Conservation (phyloP, 2,888 invertebrate genomes). For the Polyploca ridens region DNA sequence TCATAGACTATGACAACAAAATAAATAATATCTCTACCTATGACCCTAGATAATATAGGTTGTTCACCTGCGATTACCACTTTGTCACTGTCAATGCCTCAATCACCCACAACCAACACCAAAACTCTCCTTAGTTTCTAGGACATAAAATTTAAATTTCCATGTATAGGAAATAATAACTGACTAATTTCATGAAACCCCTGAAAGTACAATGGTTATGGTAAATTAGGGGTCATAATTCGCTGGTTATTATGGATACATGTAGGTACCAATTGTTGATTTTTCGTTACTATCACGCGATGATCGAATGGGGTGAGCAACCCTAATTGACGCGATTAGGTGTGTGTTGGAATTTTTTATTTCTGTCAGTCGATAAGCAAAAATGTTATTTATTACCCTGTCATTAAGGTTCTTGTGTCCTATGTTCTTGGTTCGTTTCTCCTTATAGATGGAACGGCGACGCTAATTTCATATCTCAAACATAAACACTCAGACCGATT, state of each 20-base stretch:
- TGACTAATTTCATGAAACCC: constrained; percentile 35
- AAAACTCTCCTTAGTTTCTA: constrained; percentile 32
- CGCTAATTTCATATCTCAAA: too few species aligned
- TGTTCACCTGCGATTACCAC: constrained; percentile 53
- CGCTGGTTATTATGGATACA: constrained; percentile 26
- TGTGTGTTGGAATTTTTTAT: not conserved
- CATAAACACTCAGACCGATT: too few species aligned
- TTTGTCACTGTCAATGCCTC: constrained; percentile 30
- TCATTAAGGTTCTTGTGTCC: too few species aligned
- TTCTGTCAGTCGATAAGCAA: not conserved
- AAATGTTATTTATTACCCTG: not conserved
- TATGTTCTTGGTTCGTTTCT: too few species aligned
- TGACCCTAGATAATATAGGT: constrained; percentile 42
- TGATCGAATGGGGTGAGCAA: constrained; percentile 24
- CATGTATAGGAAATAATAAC: constrained; percentile 17
- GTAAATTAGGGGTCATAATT: constrained; percentile 33
- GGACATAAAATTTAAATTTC: constrained; percentile 36
- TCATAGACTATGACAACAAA: not conserved
- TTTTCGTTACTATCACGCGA: constrained; percentile 47
- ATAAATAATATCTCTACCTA: constrained; percentile 28
- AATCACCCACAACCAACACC: constrained; percentile 12
- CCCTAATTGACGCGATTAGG: constrained; percentile 3
- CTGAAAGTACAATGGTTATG: constrained; percentile 21
- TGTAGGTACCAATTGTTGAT: constrained; percentile 45
- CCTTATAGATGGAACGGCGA: too few species aligned